A percentile compares a stretch with the other conserved stretches of the same genome.
Conservation (phyloP, 2,113 vertebrate species). For the Calyptomena viridis region DNA sequence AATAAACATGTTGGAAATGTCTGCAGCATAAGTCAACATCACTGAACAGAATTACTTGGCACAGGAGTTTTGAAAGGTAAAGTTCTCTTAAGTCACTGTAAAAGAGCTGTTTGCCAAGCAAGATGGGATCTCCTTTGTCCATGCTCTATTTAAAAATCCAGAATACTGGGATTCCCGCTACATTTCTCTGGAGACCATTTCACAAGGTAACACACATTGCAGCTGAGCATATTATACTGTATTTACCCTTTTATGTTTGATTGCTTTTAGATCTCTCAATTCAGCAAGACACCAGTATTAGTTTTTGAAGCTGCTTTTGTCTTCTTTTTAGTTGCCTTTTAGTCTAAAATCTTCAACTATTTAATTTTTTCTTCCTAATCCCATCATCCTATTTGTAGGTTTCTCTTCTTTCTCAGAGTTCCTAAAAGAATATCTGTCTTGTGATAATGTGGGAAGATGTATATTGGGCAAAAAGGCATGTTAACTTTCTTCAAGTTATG, state of each 20-base stretch:
- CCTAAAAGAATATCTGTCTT: background rate
- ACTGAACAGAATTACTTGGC: background rate
- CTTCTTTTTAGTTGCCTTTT: background rate
- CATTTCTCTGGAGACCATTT: background rate
- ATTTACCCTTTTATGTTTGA: background rate
- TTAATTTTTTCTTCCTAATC: background rate
- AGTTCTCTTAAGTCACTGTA: background rate
- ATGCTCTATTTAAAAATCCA: background rate
- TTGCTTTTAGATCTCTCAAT: background rate
- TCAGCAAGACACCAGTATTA: background rate
- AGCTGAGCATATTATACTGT: background rate
- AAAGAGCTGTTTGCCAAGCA: background rate
- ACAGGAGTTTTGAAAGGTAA: background rate
- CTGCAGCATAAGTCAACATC: background rate
- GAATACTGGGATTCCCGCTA: background rate
- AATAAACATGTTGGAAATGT: background rate
- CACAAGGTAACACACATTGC: background rate
- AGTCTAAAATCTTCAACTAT: background rate
- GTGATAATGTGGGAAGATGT: slow-evolving; percentile 33
- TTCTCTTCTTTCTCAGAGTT: background rate
- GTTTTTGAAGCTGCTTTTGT: background rate
- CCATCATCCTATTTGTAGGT: background rate
- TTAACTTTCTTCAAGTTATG: background rate
- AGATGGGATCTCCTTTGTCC: background rate
- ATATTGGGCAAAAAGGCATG: background rate